A percentile compares a stretch with the other conserved stretches of the same genome.
phyloP scores from a whole-genome alignment of 2,113 vertebrate species.

The Syngnathus floridae region DNA sequence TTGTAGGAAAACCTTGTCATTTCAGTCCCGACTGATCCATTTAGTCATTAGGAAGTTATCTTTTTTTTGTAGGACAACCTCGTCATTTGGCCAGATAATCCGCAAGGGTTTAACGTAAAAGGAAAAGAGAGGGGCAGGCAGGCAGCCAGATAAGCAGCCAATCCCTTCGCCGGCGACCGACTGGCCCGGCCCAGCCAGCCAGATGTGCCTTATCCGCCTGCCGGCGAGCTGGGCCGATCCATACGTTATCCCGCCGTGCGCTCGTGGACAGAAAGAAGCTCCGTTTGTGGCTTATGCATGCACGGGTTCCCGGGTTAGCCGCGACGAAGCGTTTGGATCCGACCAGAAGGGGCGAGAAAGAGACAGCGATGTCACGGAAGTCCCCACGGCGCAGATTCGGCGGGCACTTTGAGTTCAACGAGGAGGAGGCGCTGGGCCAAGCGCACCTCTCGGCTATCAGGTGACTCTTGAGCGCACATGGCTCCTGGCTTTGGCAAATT shows the following conservation, averaged over 20 bases:
- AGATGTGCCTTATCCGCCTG: slow-evolving; percentile 40
- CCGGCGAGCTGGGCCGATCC: slow-evolving; percentile 10
- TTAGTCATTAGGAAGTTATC: background rate
- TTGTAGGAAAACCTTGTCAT: too few species aligned
- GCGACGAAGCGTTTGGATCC: slow-evolving; percentile 21
- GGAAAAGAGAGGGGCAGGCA: slow-evolving; percentile 5
- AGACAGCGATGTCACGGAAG: slow-evolving; percentile 48
- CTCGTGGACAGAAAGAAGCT: slow-evolving; percentile 23
- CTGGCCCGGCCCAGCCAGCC: slow-evolving; percentile 23
- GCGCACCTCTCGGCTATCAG: slow-evolving; percentile 43
- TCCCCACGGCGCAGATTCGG: slow-evolving; percentile 48
- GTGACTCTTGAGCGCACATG: slow-evolving; percentile 26
- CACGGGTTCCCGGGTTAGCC: slow-evolving; percentile 13
- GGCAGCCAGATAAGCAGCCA: slow-evolving; percentile 47
- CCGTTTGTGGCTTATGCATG: background rate
- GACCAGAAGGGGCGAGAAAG: slow-evolving; percentile 5
- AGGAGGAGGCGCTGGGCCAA: slow-evolving; percentile 53
- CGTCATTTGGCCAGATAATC: slow-evolving; percentile 40
- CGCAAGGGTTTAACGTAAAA: slow-evolving; percentile 39
- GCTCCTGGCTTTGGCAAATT: too few species aligned
- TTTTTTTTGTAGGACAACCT: background rate
- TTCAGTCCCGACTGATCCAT: background rate
- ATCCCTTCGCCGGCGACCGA: slow-evolving; percentile 21
- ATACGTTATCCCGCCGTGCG: slow-evolving; percentile 21
- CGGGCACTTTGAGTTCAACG: slow-evolving; percentile 68